These are phyloP conservation scores for Coecobrya sp. DNA, from an alignment of 2,888 invertebrate genomes.

Conservation along the genomic window DNA sequence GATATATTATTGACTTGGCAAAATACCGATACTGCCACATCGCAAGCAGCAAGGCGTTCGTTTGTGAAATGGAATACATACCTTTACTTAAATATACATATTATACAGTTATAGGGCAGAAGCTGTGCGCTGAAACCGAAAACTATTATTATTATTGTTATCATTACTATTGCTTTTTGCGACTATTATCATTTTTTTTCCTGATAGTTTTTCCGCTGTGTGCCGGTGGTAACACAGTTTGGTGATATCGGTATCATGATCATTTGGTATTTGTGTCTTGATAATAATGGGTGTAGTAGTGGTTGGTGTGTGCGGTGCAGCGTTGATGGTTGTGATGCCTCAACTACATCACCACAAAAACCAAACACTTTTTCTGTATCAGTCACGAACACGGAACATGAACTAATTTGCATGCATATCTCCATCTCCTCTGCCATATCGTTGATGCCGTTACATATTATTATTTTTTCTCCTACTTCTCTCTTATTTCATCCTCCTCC, in stretches of 20 bases:
- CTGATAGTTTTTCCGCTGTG: background rate
- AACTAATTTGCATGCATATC: conserved; percentile 34
- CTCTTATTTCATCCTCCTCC: too few relatives aligned
- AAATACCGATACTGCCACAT: too few relatives aligned
- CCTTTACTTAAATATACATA: background rate
- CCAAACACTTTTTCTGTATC: background rate
- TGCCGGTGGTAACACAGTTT: background rate
- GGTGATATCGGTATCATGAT: background rate
- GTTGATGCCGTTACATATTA: background rate
- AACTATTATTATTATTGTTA: background rate
- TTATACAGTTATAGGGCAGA: background rate
- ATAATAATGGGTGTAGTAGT: background rate
- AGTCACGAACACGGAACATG: conserved; percentile 31
- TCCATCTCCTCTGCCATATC: background rate
- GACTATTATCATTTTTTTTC: background rate
- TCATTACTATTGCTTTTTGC: background rate
- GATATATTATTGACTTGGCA: too few relatives aligned
- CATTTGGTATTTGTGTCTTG: background rate
- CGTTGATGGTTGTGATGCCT: background rate
- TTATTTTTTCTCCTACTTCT: too few relatives aligned
- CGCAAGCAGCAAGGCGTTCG: background rate
- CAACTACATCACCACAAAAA: background rate
- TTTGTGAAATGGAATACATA: background rate
- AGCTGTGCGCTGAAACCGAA: too few relatives aligned
- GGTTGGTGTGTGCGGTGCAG: too few relatives aligned